These are phyloP conservation scores for Seriola dumerili DNA, from an alignment of 2,113 vertebrate species.

Conservation along the genomic window DNA sequence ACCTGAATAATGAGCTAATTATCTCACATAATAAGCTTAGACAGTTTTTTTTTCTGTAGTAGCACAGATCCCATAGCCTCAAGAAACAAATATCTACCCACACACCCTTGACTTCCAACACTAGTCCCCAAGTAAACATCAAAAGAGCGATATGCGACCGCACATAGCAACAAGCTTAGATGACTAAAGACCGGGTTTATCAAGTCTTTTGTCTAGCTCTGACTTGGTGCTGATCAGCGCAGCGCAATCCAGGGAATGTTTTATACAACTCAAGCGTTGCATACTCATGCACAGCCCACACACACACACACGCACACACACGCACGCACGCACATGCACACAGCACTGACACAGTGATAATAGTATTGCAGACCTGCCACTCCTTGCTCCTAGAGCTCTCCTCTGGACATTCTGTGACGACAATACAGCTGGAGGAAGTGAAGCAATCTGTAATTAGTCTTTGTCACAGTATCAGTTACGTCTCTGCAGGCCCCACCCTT, in stretches of 20 bases:
- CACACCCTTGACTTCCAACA: slow-evolving; percentile 68
- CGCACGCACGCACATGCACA: slow-evolving; percentile 15
- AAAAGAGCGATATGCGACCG: slow-evolving; percentile 51
- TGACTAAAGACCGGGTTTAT: slow-evolving; percentile 77
- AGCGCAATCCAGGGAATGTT: slow-evolving; percentile 42
- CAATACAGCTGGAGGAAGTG: slow-evolving; percentile 70
- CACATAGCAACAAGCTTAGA: slow-evolving; percentile 58
- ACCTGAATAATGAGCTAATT: slow-evolving; percentile 25
- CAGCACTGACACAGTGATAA: slow-evolving; percentile 16
- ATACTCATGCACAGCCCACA: not conserved
- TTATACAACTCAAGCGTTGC: slow-evolving; percentile 23
- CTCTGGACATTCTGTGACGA: slow-evolving; percentile 66
- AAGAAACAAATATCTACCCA: slow-evolving; percentile 71
- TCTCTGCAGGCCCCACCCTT: slow-evolving; percentile 46
- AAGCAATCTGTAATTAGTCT: slow-evolving; percentile 71
- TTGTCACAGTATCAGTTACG: slow-evolving; percentile 61
- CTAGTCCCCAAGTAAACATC: slow-evolving; percentile 71
- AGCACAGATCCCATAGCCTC: slow-evolving; percentile 59
- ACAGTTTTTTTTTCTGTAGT: slow-evolving; percentile 17
- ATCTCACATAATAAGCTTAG: slow-evolving; percentile 20
- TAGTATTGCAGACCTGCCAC: slow-evolving; percentile 59
- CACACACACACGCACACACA: slow-evolving; percentile 32
- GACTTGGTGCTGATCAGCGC: slow-evolving; percentile 41
- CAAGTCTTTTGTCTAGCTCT: slow-evolving; percentile 53
- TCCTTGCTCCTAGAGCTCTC: slow-evolving; percentile 62